Conservation (phyloP, 2,113 vertebrate genomes). For the Podilymbus podiceps region DNA sequence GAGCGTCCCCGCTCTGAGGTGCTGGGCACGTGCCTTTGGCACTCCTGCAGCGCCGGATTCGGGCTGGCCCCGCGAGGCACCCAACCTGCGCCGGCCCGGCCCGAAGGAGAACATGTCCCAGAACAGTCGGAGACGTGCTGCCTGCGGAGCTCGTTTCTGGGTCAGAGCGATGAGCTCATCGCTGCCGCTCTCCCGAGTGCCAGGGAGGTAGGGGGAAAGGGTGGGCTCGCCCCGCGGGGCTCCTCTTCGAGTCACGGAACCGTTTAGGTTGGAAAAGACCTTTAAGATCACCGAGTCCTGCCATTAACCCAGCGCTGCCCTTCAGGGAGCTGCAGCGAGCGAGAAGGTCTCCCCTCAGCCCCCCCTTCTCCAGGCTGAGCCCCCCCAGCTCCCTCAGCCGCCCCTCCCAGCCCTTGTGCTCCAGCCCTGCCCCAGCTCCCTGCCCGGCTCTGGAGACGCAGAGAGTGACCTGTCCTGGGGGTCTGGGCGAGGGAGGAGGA, state of each 20-base stretch:
- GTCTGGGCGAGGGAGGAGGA: neutral
- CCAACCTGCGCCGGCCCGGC: fast-evolving
- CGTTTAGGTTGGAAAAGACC: too few species aligned
- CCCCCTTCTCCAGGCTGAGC: too few species aligned
- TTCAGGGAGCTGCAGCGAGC: too few species aligned
- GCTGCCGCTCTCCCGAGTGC: neutral
- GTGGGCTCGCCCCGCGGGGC: neutral
- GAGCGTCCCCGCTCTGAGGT: fast-evolving
- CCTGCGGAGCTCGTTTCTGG: neutral
- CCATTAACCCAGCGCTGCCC: too few species aligned
- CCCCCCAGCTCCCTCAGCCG: too few species aligned
- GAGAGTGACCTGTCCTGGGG: neutral
- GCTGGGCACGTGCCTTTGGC: neutral
- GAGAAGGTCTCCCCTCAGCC: too few species aligned
- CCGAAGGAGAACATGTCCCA: neutral
- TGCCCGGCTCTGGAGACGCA: neutral
- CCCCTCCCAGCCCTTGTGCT: too few species aligned
- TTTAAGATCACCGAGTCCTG: too few species aligned
- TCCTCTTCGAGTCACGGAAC: neutral
- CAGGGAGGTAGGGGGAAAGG: fast-evolving
- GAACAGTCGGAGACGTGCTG: neutral
- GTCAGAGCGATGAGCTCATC: neutral
- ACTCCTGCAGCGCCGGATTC: neutral
- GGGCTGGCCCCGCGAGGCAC: neutral
- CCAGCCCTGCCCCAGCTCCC: too few species aligned